phyloP scores from a whole-genome alignment of 2,888 invertebrate species.

The Sarcophaga subvicina region DNA sequence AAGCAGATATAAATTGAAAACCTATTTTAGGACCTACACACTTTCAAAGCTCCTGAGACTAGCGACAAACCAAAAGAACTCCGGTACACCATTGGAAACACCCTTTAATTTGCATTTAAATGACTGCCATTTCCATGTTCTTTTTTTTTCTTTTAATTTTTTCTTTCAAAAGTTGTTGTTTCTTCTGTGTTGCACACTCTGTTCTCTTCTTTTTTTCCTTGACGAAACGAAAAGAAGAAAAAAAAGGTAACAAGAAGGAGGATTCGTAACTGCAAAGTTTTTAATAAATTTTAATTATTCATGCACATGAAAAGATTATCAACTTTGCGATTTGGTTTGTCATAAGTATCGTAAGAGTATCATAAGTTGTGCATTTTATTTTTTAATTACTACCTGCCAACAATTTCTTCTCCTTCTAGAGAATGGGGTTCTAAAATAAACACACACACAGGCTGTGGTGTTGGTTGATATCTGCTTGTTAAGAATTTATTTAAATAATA shows the following conservation, averaged over 20 bases:
- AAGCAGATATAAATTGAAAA: too few relatives aligned
- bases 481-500: constrained; percentile 50
- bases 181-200: constrained; percentile 57
- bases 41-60: too few relatives aligned
- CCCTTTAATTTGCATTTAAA: constrained; percentile 49
- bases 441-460: neutral
- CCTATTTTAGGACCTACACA: too few relatives aligned
- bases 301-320: constrained; percentile 81
- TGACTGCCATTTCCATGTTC: constrained; percentile 37
- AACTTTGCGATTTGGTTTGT: constrained; percentile 68
- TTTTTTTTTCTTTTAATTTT: constrained; percentile 17
- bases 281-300: constrained; percentile 81
- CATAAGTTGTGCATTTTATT: constrained; percentile 70
- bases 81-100: neutral
- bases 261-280: constrained; percentile 31
- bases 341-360: constrained; percentile 69
- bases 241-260: constrained; percentile 18
- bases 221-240: neutral
- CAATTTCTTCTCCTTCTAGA: constrained; percentile 30
- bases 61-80: neutral
- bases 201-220: neutral
- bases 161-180: constrained; percentile 65
- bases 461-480: constrained; percentile 13
- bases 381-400: constrained; percentile 65
- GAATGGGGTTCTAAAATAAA: constrained; percentile 25